Conservation (phyloP, 1,140 invertebrate genomes). For the Phymastichus coffea region DNA sequence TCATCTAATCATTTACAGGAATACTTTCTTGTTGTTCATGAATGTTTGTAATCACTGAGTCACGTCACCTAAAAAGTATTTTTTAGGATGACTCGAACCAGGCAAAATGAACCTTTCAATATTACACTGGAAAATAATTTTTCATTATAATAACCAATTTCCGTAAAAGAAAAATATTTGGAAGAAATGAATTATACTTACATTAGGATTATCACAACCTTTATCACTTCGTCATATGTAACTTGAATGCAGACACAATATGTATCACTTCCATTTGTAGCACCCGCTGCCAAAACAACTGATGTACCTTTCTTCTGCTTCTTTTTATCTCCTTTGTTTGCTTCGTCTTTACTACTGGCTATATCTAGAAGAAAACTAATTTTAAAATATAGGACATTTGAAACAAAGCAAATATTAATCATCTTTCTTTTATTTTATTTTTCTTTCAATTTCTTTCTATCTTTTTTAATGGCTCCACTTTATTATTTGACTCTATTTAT, state of each 20-base stretch:
- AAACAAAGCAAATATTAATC: too few relatives aligned
- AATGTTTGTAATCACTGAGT: constrained; percentile 7
- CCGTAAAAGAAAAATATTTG: background rate
- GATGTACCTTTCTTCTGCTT: constrained; percentile 68
- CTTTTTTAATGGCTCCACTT: constrained; percentile 61
- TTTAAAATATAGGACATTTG: background rate
- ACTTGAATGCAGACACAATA: constrained; percentile 99
- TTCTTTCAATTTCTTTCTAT: constrained; percentile 71
- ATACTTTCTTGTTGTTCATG: constrained; percentile 20
- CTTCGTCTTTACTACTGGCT: constrained; percentile 60
- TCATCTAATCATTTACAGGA: constrained; percentile 17
- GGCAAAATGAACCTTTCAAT: constrained; percentile 99
- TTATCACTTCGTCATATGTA: constrained; percentile 99
- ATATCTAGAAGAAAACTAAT: constrained; percentile 30
- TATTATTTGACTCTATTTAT: constrained; percentile 67
- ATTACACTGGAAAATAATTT: constrained; percentile 71
- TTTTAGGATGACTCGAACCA: too few relatives aligned
- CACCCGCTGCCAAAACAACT: constrained; percentile 50
- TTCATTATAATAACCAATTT: background rate
- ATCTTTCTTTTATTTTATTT: constrained; percentile 62
- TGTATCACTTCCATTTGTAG: constrained; percentile 65
- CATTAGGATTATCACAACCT: constrained; percentile 96
- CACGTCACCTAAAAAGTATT: too few relatives aligned
- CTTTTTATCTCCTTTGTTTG: constrained; percentile 63
- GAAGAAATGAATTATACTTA: constrained; percentile 49